A percentile compares a stretch with the other conserved stretches of the same genome.
Evolutionary conservation across 1,140 invertebrate species (phyloP).

Genomic region (Camponotus pennsylvanicus): DNA sequence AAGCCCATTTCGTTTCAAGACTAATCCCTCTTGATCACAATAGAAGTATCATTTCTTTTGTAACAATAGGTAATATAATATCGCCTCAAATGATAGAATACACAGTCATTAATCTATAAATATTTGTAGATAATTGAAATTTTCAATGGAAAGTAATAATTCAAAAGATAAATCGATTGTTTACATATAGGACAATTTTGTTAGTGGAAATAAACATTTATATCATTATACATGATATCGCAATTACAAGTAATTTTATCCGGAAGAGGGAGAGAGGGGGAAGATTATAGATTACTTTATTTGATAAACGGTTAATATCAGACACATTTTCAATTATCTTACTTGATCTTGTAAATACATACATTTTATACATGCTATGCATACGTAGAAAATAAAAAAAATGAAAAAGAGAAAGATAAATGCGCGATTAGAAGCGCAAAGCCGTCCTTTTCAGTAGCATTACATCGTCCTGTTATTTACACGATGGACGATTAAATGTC

Average conservation of each 20-base stretch:
- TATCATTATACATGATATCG: neutral
- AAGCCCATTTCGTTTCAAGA: neutral
- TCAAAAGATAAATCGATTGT: neutral
- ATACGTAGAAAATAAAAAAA: neutral
- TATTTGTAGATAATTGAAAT: neutral
- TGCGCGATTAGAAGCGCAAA: neutral
- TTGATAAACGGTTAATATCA: neutral
- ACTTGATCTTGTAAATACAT: neutral
- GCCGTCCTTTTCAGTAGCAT: constrained; percentile 11
- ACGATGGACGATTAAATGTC: constrained; percentile 53
- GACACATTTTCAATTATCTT: neutral
- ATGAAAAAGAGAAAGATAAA: constrained; percentile 30
- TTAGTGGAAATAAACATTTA: neutral
- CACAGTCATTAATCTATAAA: neutral
- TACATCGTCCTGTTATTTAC: constrained; percentile 54
- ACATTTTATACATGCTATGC: neutral
- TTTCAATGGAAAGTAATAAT: neutral
- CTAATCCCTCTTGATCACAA: neutral
- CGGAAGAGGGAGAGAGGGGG: neutral
- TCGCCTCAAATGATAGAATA: neutral
- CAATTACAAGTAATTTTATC: neutral
- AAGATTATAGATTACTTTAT: neutral
- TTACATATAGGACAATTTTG: neutral
- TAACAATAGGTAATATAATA: neutral
- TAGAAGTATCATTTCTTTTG: constrained; percentile 5